These are phyloP conservation scores for Ctenopoma multispine DNA, from an alignment of 2,797 vertebrate genomes.

Conservation along the genomic window DNA sequence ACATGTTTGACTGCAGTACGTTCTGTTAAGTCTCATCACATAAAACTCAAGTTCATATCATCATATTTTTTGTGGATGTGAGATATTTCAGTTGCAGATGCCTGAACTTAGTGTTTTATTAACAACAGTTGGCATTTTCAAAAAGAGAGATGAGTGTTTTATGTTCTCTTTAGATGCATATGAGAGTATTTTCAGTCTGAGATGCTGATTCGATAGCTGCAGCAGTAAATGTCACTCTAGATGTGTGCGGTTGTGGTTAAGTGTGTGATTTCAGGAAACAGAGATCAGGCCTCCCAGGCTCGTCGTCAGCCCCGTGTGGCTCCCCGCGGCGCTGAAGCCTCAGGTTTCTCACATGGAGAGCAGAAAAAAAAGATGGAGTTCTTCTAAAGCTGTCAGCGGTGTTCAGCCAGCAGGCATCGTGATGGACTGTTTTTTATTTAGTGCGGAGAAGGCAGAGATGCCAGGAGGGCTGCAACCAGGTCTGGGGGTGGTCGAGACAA, in stretches of 20 bases:
- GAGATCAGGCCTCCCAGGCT: constrained; percentile 44
- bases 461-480: not conserved
- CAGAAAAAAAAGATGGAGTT: constrained; percentile 44
- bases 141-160: not conserved
- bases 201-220: constrained; percentile 9
- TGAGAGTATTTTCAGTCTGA: not conserved
- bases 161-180: not conserved
- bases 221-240: constrained; percentile 31
- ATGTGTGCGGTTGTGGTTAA: constrained; percentile 13
- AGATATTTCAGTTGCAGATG: not conserved
- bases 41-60: not conserved
- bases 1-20: no score
- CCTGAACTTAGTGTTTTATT: not conserved
- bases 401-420: constrained; percentile 36
- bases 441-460: constrained; percentile 16
- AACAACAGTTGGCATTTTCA: not conserved
- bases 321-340: constrained; percentile 45
- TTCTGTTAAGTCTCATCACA: not conserved
- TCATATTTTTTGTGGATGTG: not conserved
- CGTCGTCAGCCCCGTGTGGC: constrained; percentile 22
- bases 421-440: constrained; percentile 49
- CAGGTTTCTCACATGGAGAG: constrained; percentile 57
- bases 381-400: constrained; percentile 57
- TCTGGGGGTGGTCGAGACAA: not conserved
- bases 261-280: constrained; percentile 39